phyloP scores from a whole-genome alignment of 1,140 invertebrate genomes.

The Drosophila sucinea region DNA sequence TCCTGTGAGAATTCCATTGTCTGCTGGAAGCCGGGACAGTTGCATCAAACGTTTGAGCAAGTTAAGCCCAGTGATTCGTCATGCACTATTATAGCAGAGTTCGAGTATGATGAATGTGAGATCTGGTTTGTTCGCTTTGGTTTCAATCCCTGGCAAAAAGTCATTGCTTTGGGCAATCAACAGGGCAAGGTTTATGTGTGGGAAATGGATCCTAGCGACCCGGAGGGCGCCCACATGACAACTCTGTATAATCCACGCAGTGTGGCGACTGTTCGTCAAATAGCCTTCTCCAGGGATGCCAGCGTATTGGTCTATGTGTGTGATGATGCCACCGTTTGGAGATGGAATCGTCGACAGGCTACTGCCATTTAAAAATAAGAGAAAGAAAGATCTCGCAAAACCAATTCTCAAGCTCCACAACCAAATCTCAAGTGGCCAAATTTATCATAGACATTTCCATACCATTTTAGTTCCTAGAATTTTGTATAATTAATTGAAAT shows the following conservation, averaged over 20 bases:
- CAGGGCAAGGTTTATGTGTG: conserved; percentile 96
- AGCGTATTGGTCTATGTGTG: conserved; percentile 88
- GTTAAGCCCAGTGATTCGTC: conserved; percentile 76
- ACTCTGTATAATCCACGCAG: conserved; percentile 94
- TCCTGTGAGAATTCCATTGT: conserved; percentile 97
- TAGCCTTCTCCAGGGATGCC: conserved; percentile 93
- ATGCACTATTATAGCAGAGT: conserved; percentile 88
- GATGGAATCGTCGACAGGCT: conserved; percentile 89
- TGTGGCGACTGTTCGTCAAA: conserved; percentile 93
- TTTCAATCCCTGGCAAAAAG: conserved; percentile 94
- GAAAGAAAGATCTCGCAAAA: conserved; percentile 30
- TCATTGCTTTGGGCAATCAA: conserved; percentile 96
- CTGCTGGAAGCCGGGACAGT: conserved; percentile 80
- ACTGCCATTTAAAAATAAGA: conserved; percentile 45
- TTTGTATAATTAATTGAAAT: conserved; percentile 9
- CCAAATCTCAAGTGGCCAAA: conserved; percentile 78
- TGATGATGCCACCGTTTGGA: conserved; percentile 96
- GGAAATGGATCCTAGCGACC: conserved; percentile 95
- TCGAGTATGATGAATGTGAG: conserved; percentile 97
- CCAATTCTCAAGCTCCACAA: conserved; percentile 67
- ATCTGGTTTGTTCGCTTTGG: conserved; percentile 99
- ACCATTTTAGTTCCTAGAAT: conserved; percentile 57
- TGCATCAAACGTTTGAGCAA: conserved; percentile 68
- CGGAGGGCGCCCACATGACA: conserved; percentile 88
- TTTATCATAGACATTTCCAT: conserved; percentile 34